Evolutionary conservation across 2,888 invertebrate species (phyloP), one percentile per base, ranked within the genome.

Genomic region (Hofmannophila pseudospretella): DNA sequence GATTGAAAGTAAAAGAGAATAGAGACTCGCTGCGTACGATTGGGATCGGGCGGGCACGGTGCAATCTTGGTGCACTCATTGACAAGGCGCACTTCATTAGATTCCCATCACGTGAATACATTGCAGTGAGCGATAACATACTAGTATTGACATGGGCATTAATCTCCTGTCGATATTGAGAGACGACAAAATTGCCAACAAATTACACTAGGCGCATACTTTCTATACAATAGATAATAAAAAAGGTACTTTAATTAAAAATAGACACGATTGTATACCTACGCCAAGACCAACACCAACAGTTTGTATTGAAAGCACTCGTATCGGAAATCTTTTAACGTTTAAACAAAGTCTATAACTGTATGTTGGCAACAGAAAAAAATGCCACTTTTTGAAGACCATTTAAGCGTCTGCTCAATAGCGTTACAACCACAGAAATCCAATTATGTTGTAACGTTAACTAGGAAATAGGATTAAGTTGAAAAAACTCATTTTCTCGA

Each of bases 1-100:
- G 58, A 63, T 65, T 59, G 58, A 64, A 67, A 67, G 61, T 65
- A 65, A 67, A 67, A 65, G 55, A 68, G 55, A 64, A 61, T 54
- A 58, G 55, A 55, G 52, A 52, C 55, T 50, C 54, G 47, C 48
- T 43, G 22, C 5, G 23, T n/a, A 45, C 55, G 65, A 63, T 58
- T 60, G 56, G 58, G 57, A 64, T 64, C 62, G 20, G 20, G 9
- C 50, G 47, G 45, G 51, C 9, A 3, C 49, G 52, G 41, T 42
- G 49, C 48, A 37, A 10, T 57, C 14, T 7, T 49, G 53, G 41
- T 42, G 49, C 48, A 36, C 58, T 61, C 65, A 74, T 71, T 73
- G 68, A 70, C 67, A 66, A 66, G 4, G 3, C 2, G 4, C 10
- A 27, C 27, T 4, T 10, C 23, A n/a, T 23, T 16, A 16, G 16